Evolutionary conservation across 2,888 invertebrate genomes (phyloP), one percentile per base, ranked within the genome.

Genomic region (Drosophila kanekoi): DNA sequence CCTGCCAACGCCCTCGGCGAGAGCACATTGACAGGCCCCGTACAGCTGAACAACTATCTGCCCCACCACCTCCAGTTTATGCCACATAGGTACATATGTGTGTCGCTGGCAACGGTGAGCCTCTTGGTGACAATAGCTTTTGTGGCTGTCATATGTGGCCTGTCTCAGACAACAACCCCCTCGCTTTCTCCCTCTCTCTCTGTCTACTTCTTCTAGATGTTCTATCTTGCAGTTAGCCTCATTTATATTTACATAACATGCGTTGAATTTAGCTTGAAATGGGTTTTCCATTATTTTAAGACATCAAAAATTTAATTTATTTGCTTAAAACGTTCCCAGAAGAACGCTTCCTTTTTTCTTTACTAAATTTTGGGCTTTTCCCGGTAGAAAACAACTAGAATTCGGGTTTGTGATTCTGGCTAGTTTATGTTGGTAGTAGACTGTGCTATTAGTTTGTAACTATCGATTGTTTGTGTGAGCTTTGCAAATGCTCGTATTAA

Each of bases 1-100:
- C 65, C 87, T 81, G 79, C 77, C 84, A 81, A 84, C 87, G 77
- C 87, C 87, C 77, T 45, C 28, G 52, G 45, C 57, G 58, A 43
- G 53, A 45, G 81, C 43, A 69, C 84, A 74, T 66, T 68, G 64
- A 60, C 72, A 69, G 48, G 43, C 47, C 60, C 45, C 40, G 23
- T n/a, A 33, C 56, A 8, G 28, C 14, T 32, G 28, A 35, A 9
- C 16, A 28, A 16, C 44, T 37, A 44, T 38, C 72, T 56, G 53
- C 54, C 53, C 18, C 37, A 40, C 35, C 47, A 40, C 28, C 54
- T 35, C 11, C 63, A 37, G 23, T 58, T 51, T 13, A 32, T 47
- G 64, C 16, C 60, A 8, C 56, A 54, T 63, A 33, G 14, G 20
- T 28, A n/a, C n/a, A n/a, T n/a, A 58, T 69, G 62, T 75, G 72